A percentile compares a stretch with the other conserved stretches of the same genome.
Conservation (phyloP, 2,888 invertebrate species). For the Bimastos eiseni region DNA sequence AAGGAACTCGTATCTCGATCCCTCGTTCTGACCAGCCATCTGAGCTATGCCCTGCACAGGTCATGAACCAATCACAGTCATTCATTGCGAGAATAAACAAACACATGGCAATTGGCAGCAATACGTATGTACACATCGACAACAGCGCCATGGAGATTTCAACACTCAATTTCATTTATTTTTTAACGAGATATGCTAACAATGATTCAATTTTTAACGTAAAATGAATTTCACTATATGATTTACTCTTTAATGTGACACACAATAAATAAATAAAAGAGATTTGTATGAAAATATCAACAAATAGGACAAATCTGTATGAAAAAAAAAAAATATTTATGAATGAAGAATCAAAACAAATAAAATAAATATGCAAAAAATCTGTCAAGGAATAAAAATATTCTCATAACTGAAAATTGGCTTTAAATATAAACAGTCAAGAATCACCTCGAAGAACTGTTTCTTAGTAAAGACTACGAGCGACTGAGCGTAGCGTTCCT, state of each 20-base stretch:
- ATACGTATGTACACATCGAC: background rate
- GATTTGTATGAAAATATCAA: no score
- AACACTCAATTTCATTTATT: no score
- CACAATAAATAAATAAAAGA: no score
- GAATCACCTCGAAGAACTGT: slow-evolving; percentile 56
- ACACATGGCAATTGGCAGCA: background rate
- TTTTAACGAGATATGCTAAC: no score
- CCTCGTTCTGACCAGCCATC: slow-evolving; percentile 51
- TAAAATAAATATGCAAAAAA: background rate
- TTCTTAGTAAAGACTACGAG: slow-evolving; percentile 56
- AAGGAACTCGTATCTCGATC: slow-evolving; percentile 52
- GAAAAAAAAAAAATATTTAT: no score
- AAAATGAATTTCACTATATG: no score
- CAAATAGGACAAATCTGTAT: no score
- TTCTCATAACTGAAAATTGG: background rate
- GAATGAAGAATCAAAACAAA: background rate
- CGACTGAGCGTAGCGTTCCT: slow-evolving; percentile 54
- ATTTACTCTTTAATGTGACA: no score
- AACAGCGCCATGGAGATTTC: no score
- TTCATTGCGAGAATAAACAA: background rate
- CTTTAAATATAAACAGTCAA: background rate
- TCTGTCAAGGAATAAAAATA: background rate
- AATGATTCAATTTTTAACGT: no score
- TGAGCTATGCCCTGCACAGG: slow-evolving; percentile 54
- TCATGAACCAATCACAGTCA: background rate